Percentiles rank a stretch among this genome's conserved stretches.
These are phyloP conservation scores for Scrobipalpa costella DNA, from an alignment of 2,888 invertebrate genomes.

Conservation along the genomic window DNA sequence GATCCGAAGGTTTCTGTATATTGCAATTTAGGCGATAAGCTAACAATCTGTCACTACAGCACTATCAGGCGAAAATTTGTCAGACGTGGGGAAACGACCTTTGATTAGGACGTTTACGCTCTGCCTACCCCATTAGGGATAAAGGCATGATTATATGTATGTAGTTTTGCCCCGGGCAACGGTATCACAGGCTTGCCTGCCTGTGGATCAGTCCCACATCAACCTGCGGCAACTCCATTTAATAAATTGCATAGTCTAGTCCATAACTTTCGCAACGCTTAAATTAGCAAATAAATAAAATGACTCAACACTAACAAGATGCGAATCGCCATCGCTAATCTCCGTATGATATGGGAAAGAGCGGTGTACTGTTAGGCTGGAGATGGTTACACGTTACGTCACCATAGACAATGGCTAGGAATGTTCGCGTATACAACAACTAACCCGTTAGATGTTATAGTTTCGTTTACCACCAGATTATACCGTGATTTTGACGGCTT, in stretches of 20 bases:
- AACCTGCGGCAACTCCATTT: too few relatives aligned
- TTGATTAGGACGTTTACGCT: too few relatives aligned
- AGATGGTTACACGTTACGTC: background rate
- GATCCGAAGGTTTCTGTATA: too few relatives aligned
- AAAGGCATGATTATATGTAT: too few relatives aligned
- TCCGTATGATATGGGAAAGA: background rate
- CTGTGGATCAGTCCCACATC: too few relatives aligned
- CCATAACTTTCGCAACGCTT: background rate
- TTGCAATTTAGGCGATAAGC: too few relatives aligned
- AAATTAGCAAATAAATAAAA: background rate
- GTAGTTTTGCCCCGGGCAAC: too few relatives aligned
- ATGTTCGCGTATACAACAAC: background rate
- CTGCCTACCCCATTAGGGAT: too few relatives aligned
- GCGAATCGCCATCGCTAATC: background rate
- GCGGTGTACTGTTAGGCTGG: background rate
- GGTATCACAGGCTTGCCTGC: too few relatives aligned
- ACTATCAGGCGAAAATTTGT: too few relatives aligned
- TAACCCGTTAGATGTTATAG: background rate
- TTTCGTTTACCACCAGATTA: background rate
- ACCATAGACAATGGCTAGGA: background rate
- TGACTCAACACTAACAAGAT: background rate
- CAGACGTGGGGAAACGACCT: too few relatives aligned
- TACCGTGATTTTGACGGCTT: background rate
- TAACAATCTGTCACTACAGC: too few relatives aligned
- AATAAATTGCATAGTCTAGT: background rate